Base-by-base conservation (phyloP, 2,797 vertebrate species). In the Luscinia megarhynchos region DNA sequence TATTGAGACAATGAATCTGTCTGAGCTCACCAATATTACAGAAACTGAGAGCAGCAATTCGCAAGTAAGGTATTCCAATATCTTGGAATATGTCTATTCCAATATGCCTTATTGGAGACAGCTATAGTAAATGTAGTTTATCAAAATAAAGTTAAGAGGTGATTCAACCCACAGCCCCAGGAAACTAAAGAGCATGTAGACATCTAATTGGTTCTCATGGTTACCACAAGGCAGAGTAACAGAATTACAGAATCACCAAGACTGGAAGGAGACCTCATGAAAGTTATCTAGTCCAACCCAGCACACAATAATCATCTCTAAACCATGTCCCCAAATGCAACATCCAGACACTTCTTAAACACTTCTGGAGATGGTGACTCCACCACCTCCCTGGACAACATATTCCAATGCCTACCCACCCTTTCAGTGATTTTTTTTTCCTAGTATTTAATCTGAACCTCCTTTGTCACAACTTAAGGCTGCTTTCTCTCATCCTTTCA, bases 151-250 rank as follows among this genome's bases (percentile, higher is more conserved):
- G 6, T 36, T 58, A 90, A 64, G 29, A 80, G 8, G 13, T 36
- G 6, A n/a, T 24, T 81, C 7, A 4, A 10, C 61, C 61, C 48
- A 57, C 16, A 58, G 20, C 6, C 51, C 38, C 3, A 5, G 54
- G 59, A 72, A 87, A 46, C 18, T 12, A 21, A 61, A 74, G 55
- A 62, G 6, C 5, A n/a, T 68, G 87, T 43, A 73, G 22, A 48
- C 6, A 53, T 36, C 22, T 57, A 18, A 76, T 59, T 1, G 1
- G 2, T 54, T 51, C 13, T 63, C 1, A 0, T 12, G 5, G 11
- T 62, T 80, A 66, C 32, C 58, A 26, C 14, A 81, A 62, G 22
- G 46, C 10, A 40, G n/a, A 53, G 26, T 40, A 11, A 63, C 10
- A 58, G 34, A 72, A 32, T 66, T 27, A 36, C 12, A 53, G 46